Base-by-base conservation (phyloP, 2,888 invertebrate species). In the Philopedon plagiatum region DNA sequence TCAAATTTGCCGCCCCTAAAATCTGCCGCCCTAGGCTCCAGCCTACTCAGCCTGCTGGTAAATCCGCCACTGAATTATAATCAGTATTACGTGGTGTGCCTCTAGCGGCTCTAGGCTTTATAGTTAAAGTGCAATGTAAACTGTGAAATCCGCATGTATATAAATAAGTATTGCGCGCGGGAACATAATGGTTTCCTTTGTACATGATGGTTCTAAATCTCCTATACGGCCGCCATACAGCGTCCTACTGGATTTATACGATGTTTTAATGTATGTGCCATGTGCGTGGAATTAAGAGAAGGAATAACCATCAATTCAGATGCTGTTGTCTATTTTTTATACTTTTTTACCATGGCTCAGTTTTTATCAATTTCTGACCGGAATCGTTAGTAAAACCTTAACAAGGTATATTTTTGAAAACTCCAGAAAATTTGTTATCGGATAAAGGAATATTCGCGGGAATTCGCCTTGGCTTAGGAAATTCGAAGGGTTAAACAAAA, bases 121-220 rank as follows among this genome's bases (percentile, higher is more conserved):
- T 54, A 26, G 49, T 49, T 46, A 26, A 56, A 56, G 56, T 49
- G 46, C 21, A 56, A 34, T 54, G 56, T 65, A 65, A 65, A 54
- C 65, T 56, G 65, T 65, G 23, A 65, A 65, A 56, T 65, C 65
- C 65, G 56, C 65, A 39, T 39, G 49, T 23, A 23, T 51, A 56
- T 65, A 65, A 56, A 56, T 54, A 65, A 54, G 49, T 37, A 51
- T 63, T 13, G 49, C 32, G 13, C 26, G 37, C n/a, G 34, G 21
- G 21, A 15, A 18, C 56, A 65, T 65, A 65, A 65, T 65, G 29
- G 65, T 54, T 23, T 44, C 41, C 65, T 56, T 65, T 65, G 65
- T 65, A 56, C 41, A 15, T 19, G 44, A 46, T 26, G 29, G 54
- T 37, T 41, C 44, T 65, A 65, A 65, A 65, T 56, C 61, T 61